Conservation (phyloP, 2,797 vertebrate species). For the Pyrocephalus nanus region DNA sequence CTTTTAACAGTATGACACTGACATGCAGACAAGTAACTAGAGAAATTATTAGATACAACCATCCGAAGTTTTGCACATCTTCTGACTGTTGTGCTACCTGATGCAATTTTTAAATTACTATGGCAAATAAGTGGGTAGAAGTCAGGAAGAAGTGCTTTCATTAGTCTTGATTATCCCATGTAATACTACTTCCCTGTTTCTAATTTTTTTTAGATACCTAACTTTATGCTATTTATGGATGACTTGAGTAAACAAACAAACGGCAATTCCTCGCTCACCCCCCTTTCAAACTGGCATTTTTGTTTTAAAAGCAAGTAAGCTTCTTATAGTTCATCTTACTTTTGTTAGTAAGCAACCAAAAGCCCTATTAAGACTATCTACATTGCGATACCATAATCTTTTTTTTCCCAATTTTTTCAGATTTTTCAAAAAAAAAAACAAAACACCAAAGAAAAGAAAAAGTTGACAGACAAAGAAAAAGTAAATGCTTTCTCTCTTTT, state of each 20-base stretch:
- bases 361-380: background rate
- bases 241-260: background rate
- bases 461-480: background rate
- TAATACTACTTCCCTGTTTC: background rate
- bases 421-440: background rate
- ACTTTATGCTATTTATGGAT: background rate
- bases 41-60: background rate
- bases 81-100: background rate
- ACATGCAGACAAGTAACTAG: background rate
- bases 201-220: background rate
- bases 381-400: background rate
- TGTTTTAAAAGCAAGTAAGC: background rate
- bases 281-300: background rate
- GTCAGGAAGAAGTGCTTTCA: background rate
- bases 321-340: background rate
- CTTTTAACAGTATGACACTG: background rate
- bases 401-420: background rate
- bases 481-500: background rate
- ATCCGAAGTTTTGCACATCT: background rate
- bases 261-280: background rate
- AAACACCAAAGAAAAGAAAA: background rate
- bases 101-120: background rate
- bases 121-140: background rate
- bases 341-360: background rate
- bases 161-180: background rate